Evolutionary conservation across 2,888 invertebrate species (phyloP).

Genomic region (Anoncus sp.): DNA sequence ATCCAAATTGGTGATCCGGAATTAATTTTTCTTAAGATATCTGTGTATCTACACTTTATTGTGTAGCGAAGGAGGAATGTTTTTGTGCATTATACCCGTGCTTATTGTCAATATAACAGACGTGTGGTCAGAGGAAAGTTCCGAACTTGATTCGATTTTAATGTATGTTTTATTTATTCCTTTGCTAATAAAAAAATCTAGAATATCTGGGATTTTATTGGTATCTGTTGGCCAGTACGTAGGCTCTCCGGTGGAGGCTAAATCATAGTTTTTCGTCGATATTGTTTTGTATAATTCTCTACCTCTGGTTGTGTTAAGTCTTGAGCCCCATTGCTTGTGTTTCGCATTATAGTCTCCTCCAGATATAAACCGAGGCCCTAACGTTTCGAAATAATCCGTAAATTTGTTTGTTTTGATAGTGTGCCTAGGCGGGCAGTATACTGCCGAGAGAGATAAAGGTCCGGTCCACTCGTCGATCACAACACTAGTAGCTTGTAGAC

Average conservation of each 20-base stretch:
- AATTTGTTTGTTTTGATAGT: slow-evolving; percentile 63
- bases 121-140: too few species aligned
- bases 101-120: too few species aligned
- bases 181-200: slow-evolving; percentile 68
- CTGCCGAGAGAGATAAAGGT: slow-evolving; percentile 58
- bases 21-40: too few species aligned
- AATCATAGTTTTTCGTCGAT: slow-evolving; percentile 13
- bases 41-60: too few species aligned
- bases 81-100: too few species aligned
- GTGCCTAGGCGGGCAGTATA: slow-evolving; percentile 69
- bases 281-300: slow-evolving; percentile 48
- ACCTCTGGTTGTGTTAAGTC: slow-evolving; percentile 55
- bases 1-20: too few species aligned
- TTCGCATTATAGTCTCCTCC: slow-evolving; percentile 66
- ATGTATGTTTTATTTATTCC: slow-evolving; percentile 36
- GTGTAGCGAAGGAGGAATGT: too few species aligned
- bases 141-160: too few species aligned
- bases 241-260: slow-evolving; percentile 60
- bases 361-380: slow-evolving; percentile 61
- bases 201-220: slow-evolving; percentile 68
- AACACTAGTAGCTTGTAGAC: slow-evolving; percentile 57
- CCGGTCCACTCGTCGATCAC: slow-evolving; percentile 55
- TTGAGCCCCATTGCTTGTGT: slow-evolving; percentile 65
- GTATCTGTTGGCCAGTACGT: slow-evolving; percentile 67
- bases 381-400: slow-evolving; percentile 50